Percentiles rank a stretch among this genome's conserved stretches.
phyloP scores from a whole-genome alignment of 2,113 vertebrate species.

The Corythornis vintsioides region DNA sequence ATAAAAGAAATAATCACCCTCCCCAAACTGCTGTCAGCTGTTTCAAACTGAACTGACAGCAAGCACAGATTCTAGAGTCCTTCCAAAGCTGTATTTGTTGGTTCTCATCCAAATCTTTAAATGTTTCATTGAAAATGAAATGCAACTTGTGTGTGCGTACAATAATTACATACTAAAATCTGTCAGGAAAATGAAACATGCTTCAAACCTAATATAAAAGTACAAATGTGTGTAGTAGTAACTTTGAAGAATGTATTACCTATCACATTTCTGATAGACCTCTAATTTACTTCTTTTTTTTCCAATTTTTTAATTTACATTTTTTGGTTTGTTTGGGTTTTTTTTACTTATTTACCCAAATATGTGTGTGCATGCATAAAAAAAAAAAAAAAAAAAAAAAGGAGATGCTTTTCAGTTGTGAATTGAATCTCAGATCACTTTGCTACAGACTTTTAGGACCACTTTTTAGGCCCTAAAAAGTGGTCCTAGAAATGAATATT shows the following conservation, averaged over 20 bases:
- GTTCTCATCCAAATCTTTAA: not conserved
- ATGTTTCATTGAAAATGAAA: not conserved
- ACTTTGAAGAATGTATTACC: rapidly evolving
- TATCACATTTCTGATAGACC: not conserved
- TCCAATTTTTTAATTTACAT: not conserved
- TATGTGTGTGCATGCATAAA: not conserved
- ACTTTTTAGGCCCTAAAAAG: not conserved
- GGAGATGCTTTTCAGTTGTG: not conserved
- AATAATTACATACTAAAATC: not conserved
- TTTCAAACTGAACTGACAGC: not conserved
- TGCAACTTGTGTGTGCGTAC: not conserved
- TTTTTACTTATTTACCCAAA: not conserved
- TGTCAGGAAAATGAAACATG: not conserved
- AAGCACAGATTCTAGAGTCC: not conserved
- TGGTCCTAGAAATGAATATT: not conserved
- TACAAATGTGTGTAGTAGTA: not conserved
- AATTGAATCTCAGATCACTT: not conserved
- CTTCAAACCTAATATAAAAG: not conserved
- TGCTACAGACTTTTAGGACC: not conserved
- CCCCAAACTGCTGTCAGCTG: not conserved
- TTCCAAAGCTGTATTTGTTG: not conserved
- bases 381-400: not conserved
- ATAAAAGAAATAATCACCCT: not conserved
- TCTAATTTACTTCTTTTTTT: not conserved
- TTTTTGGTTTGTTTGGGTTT: not conserved